phyloP scores from a whole-genome alignment of 2,888 invertebrate genomes.

The Volucella zonaria region DNA sequence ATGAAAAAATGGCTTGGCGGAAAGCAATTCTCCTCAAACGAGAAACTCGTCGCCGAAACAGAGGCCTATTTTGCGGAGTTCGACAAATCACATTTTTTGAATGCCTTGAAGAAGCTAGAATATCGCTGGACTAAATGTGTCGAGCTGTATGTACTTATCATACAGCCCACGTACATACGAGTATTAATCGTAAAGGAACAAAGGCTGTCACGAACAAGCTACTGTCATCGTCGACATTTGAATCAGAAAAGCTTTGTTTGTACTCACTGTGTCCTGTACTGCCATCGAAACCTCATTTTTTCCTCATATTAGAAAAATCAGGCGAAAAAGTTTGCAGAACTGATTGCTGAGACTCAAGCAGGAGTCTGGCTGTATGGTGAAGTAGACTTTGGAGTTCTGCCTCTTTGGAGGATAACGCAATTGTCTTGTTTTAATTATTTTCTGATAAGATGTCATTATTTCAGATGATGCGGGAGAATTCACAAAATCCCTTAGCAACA shows the following conservation, averaged over 20 bases:
- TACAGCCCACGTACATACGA: no score
- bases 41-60: no score
- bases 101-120: no score
- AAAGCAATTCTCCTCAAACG: no score
- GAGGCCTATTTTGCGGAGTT: no score
- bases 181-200: slow-evolving; percentile 2
- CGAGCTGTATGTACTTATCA: no score
- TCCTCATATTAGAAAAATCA: slow-evolving; percentile 1
- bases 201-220: slow-evolving; percentile 6
- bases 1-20: no score
- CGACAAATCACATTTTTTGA: no score
- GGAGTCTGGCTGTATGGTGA: neutral
- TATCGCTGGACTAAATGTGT: no score
- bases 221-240: slow-evolving; percentile 7
- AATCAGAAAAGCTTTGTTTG: neutral
- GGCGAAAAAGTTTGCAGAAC: neutral
- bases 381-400: neutral
- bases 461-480: neutral
- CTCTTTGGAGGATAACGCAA: neutral
- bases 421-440: neutral
- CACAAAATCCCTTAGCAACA: neutral
- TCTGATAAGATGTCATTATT: slow-evolving; percentile 5
- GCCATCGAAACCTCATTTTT: neutral
- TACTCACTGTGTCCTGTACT: no score
- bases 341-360: neutral